Base-by-base conservation (phyloP, 2,113 vertebrate genomes). In the Rallus limicola region DNA sequence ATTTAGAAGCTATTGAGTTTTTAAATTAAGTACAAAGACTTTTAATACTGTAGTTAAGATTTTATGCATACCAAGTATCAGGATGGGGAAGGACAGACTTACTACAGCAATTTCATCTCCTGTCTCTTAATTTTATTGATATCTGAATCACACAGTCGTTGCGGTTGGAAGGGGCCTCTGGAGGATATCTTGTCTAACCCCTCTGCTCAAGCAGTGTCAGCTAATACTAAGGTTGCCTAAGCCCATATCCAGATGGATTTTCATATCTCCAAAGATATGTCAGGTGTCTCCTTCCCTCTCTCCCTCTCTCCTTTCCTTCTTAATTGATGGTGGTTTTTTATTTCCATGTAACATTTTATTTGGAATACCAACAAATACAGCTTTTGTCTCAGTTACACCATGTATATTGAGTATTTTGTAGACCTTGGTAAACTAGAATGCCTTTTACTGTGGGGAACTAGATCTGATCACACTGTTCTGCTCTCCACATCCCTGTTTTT, bases 1-100 rank as follows among this genome's bases (percentile, higher is more conserved):
- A 70, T 92, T 90, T 90, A 87, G 67, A 38, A 87, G 50, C 72
- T 90, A 55, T 65, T 79, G 82, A 90, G 36, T 83, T 83, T 90
- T 38, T 90, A 92, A 90, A 92, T 86, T 79, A 92, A 90, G 44
- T 88, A 26, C 76, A 72, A 74, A 88, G 64, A 74, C 75, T 44
- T 86, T 60, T 86, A 92, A 92, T 75, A 64, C 31, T 69, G 13
- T 55, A 62, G 34, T 67, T 83, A 70, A 75, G 62, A 65, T 70
- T 88, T 91, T 88, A 82, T 81, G 44, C 16, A 9, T 46, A 67
- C 19, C 21, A 42, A 40, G 60, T 82, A 29, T 82, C 55, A 55
- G 42, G 31, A 55, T 12, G 62, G 28, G 44, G 46, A 67, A 79
- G 58, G 48, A 68, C 15, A 85, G 52, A 6, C 52, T 70, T 68